These are phyloP conservation scores for Tribolium freemani DNA, from an alignment of 2,888 invertebrate genomes.

Conservation along the genomic window DNA sequence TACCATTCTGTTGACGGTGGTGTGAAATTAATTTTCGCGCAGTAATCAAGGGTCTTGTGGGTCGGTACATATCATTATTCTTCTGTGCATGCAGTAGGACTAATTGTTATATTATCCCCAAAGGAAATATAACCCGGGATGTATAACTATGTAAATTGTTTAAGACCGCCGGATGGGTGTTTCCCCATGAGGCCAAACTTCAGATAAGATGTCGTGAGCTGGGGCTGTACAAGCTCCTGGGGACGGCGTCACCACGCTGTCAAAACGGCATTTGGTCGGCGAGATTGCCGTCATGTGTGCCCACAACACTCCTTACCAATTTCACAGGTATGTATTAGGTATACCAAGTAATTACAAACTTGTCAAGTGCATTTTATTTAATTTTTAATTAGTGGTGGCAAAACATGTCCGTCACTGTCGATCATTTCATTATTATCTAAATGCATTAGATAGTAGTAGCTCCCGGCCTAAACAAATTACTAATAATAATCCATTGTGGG, in stretches of 20 bases:
- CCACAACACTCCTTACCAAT: slow-evolving; percentile 88
- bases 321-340: slow-evolving; percentile 86
- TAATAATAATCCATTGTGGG: background rate
- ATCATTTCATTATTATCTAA: background rate
- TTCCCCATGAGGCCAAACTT: slow-evolving; percentile 84
- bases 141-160: slow-evolving; percentile 50
- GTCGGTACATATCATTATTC: background rate
- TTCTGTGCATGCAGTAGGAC: slow-evolving; percentile 7
- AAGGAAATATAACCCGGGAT: slow-evolving; percentile 35
- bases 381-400: background rate
- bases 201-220: slow-evolving; percentile 84
- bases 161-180: slow-evolving; percentile 75
- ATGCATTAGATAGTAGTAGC: background rate
- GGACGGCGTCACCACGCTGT: slow-evolving; percentile 82
- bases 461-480: background rate
- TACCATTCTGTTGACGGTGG: background rate
- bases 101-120: slow-evolving; percentile 40
- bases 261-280: slow-evolving; percentile 87
- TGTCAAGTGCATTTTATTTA: slow-evolving; percentile 32
- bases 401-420: slow-evolving; percentile 18
- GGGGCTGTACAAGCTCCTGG: slow-evolving; percentile 87
- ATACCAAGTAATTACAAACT: slow-evolving; percentile 12
- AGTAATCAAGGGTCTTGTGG: no score
- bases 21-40: background rate
- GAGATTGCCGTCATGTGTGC: slow-evolving; percentile 84